phyloP scores from a whole-genome alignment of 1,140 invertebrate genomes.

The Araneus ventricosus region DNA sequence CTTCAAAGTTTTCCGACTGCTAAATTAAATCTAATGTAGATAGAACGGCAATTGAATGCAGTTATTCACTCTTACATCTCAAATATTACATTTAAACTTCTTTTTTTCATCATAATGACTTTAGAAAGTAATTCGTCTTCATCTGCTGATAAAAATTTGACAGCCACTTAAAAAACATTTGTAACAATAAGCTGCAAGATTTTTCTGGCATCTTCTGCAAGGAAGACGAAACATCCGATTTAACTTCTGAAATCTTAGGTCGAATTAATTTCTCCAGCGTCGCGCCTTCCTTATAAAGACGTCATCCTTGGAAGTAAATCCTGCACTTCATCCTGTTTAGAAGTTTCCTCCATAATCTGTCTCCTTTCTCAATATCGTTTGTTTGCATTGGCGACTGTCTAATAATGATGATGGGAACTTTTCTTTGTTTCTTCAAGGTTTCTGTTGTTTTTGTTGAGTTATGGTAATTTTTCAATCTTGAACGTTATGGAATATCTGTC shows the following conservation, averaged over 20 bases:
- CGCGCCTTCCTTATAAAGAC: constrained; percentile 21
- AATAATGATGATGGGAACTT: too few relatives aligned
- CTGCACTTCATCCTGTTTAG: background rate
- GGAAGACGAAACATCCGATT: background rate
- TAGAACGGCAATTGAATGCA: too few relatives aligned
- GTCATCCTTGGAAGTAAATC: constrained; percentile 1
- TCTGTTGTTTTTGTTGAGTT: too few relatives aligned
- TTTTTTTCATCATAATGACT: too few relatives aligned
- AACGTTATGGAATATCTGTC: too few relatives aligned
- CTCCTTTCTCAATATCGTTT: background rate
- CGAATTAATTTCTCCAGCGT: constrained; percentile 11
- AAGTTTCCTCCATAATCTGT: background rate
- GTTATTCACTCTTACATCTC: too few relatives aligned
- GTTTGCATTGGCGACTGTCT: background rate
- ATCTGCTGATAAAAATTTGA: background rate
- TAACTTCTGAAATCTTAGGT: constrained; percentile 9
- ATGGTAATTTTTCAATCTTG: too few relatives aligned
- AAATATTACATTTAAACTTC: too few relatives aligned
- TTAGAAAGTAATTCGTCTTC: background rate
- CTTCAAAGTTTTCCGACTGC: too few relatives aligned
- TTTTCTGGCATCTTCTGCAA: background rate
- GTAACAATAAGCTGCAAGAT: background rate
- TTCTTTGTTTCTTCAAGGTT: too few relatives aligned
- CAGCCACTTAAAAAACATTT: background rate
- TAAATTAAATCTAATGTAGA: too few relatives aligned